Evolutionary conservation across 2,797 vertebrate genomes (phyloP), one percentile per base, ranked within the genome.

Genomic region (Myotis findleyi): DNA sequence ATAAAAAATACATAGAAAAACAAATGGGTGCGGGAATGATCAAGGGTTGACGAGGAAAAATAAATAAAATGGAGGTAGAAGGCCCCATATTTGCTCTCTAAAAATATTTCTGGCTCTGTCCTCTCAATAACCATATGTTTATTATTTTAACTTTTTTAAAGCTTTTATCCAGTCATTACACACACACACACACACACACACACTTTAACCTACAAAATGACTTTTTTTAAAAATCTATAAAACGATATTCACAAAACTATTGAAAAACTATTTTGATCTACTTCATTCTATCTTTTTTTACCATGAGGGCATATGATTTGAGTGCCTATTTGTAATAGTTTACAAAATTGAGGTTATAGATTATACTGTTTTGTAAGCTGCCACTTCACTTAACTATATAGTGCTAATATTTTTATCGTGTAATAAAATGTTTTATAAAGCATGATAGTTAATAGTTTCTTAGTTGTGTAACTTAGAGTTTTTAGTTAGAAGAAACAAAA

Each of bases 351-450:
- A 76, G 3, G 17, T 87, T 83, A 76, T 3, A 68, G 41, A 53
- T 85, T 64, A 69, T 7, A 53, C 8, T 82, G 14, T 80, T 93
- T 77, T 64, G 1, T 47, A 41, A 93, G 6, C 30, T 89, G 33
- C 6, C 27, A 64, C 2, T 73, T 94, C 33, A 86, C 12, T 93
- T 94, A 89, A 69, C 18, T 23, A 51, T 51, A 44, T 14, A 66
- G 41, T 57, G 16, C 30, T 55, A 91, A 86, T 57, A 87, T 66
- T 73, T 92, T 86, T 69, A 87, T 64, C 57, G n/a, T 51, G 38
- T 87, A 89, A 91, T 84, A 76, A 47, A 77, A 57, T 81, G 13
- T 41, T 85, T 82, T 27, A 25, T 82, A 75, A 93, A 90, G 62
- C 21, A 76, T 17, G 7, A 68, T 77, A 33, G 53, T 64, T 41